These are phyloP conservation scores for Coendou prehensilis DNA, from an alignment of 2,797 vertebrate species.

Conservation along the genomic window DNA sequence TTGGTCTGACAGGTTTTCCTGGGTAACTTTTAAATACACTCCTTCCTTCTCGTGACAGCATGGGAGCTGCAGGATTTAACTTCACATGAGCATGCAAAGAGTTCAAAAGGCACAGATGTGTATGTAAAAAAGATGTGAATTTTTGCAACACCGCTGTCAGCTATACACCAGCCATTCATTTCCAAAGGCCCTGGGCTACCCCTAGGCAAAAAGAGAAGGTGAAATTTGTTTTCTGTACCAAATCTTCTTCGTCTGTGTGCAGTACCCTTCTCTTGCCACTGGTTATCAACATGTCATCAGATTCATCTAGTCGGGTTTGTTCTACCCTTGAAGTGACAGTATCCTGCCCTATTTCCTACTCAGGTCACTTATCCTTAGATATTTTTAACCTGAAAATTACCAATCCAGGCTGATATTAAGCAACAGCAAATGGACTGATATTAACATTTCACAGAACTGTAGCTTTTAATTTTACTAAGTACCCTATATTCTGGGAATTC, in stretches of 20 bases:
- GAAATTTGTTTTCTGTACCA: not conserved
- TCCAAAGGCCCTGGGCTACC: not conserved
- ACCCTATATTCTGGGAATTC: not conserved
- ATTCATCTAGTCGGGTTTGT: not conserved
- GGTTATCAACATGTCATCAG: not conserved
- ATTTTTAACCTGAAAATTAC: slow-evolving; percentile 1
- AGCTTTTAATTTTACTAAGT: slow-evolving; percentile 21
- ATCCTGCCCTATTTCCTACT: not conserved
- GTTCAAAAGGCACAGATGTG: not conserved
- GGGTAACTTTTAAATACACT: not conserved
- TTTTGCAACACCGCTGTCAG: not conserved
- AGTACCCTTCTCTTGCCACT: not conserved
- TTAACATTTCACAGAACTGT: not conserved
- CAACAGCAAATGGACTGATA: not conserved
- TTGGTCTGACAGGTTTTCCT: not conserved
- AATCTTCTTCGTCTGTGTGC: not conserved
- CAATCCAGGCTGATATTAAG: not conserved
- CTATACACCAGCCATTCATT: not conserved
- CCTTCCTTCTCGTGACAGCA: not conserved
- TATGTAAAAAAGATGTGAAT: slow-evolving; percentile 6
- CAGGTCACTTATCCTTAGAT: slow-evolving; percentile 21
- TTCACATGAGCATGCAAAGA: not conserved
- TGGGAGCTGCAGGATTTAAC: not conserved
- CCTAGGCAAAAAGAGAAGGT: not conserved
- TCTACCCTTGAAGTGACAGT: not conserved